These are phyloP conservation scores for Leuciscus waleckii DNA, from an alignment of 2,797 vertebrate species.

Conservation along the genomic window DNA sequence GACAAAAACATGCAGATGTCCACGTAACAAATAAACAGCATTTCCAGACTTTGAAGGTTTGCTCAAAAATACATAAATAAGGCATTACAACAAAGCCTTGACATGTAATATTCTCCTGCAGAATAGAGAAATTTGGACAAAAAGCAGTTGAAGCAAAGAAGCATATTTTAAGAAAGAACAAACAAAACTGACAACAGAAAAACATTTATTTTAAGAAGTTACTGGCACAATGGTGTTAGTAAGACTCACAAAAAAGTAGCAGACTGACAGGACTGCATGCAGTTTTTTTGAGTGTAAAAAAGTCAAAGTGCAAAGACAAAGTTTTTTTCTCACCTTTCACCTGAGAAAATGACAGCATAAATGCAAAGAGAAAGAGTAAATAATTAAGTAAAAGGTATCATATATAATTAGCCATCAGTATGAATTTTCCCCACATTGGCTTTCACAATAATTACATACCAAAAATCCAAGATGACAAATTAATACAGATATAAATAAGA, in stretches of 20 bases:
- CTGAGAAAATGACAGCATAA: conserved; percentile 60
- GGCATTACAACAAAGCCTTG: not conserved
- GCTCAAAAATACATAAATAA: not conserved
- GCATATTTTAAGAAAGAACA: not conserved
- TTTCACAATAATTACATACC: conserved; percentile 10
- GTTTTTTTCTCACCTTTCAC: conserved; percentile 57
- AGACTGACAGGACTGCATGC: conserved; percentile 13
- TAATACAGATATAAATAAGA: conserved; percentile 1
- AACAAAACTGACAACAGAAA: conserved; percentile 11
- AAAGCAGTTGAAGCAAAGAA: not conserved
- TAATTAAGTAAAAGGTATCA: conserved; percentile 36
- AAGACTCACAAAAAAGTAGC: not conserved
- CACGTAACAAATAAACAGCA: not conserved
- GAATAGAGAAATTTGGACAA: not conserved
- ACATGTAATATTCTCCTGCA: not conserved
- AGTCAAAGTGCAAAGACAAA: not conserved
- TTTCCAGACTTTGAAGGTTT: not conserved
- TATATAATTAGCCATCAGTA: conserved; percentile 8
- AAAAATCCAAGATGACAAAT: conserved; percentile 25
- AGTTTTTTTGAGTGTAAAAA: not conserved
- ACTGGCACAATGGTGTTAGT: not conserved
- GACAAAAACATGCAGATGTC: no score
- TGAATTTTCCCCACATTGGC: conserved; percentile 28
- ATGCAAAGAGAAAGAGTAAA: conserved; percentile 52
- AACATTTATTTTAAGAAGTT: not conserved